Evolutionary conservation across 1,140 invertebrate species (phyloP).

Genomic region (Elymnias hypermnestra): DNA sequence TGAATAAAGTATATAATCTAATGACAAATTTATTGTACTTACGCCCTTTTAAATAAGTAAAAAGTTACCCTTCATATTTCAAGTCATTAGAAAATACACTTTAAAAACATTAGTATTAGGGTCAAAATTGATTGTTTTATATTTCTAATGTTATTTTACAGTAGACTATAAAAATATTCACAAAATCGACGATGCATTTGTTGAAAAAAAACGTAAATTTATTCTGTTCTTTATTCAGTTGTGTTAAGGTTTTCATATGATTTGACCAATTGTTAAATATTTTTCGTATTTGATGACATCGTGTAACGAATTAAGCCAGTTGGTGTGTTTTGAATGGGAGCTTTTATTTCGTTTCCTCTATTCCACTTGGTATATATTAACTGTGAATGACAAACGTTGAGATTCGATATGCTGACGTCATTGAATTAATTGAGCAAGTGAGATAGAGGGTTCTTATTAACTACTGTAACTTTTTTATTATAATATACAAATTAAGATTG

Average conservation of each 20-base stretch:
- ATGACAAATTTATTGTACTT: background rate
- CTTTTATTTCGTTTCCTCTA: conserved; percentile 68
- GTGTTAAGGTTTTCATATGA: conserved; percentile 8
- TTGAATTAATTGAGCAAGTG: conserved; percentile 43
- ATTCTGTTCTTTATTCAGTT: conserved; percentile 4
- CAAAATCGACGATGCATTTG: conserved; percentile 10
- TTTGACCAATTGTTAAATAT: background rate
- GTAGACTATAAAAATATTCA: conserved; percentile 13
- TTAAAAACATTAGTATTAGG: too few species aligned
- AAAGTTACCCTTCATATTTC: background rate
- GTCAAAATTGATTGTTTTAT: too few species aligned
- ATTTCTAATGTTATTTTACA: too few species aligned
- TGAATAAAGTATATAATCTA: background rate
- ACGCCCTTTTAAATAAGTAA: background rate
- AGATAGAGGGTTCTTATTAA: conserved; percentile 9
- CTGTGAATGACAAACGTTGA: conserved; percentile 5
- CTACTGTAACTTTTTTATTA: too few species aligned
- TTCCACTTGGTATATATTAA: conserved; percentile 34
- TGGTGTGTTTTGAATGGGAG: conserved; percentile 59
- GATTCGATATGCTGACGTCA: conserved; percentile 57
- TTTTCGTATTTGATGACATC: conserved; percentile 22
- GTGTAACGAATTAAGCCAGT: conserved; percentile 52
- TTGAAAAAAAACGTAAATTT: background rate
- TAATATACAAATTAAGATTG: too few species aligned
- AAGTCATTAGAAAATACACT: conserved; percentile 1